Conservation (phyloP, 2,888 invertebrate species). For the Hybos culiciformis region DNA sequence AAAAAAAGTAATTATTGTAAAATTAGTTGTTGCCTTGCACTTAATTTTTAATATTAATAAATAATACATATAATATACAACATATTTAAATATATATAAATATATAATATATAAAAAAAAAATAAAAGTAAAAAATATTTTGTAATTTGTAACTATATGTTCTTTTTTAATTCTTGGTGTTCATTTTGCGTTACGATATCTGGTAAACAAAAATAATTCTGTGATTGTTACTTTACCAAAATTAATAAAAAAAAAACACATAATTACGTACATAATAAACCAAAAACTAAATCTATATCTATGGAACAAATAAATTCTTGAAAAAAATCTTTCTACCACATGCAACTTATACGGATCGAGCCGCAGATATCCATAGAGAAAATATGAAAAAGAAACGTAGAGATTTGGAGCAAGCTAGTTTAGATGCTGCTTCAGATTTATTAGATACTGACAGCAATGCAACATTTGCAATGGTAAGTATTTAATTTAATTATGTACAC, state of each 20-base stretch:
- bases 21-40: too few relatives aligned
- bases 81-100: not conserved
- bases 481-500: slow-evolving; percentile 10
- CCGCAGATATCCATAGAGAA: slow-evolving; percentile 59
- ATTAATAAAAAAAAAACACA: slow-evolving; percentile 6
- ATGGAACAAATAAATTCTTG: slow-evolving; percentile 38
- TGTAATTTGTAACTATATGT: not conserved
- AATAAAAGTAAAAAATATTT: not conserved
- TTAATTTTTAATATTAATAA: too few relatives aligned
- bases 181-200: not conserved
- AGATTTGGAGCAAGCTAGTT: slow-evolving; percentile 73
- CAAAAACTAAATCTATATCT: too few relatives aligned
- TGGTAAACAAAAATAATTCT: not conserved
- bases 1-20: too few relatives aligned
- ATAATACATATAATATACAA: too few relatives aligned
- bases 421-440: slow-evolving; percentile 76
- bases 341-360: slow-evolving; percentile 54
- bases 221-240: not conserved
- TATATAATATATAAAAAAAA: not conserved
- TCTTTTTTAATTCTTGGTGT: not conserved
- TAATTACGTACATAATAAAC: slow-evolving; percentile 11
- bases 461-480: slow-evolving; percentile 83
- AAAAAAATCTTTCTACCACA: slow-evolving; percentile 38
- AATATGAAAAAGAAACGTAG: slow-evolving; percentile 80
- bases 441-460: slow-evolving; percentile 79